Base-by-base conservation (phyloP, 2,888 invertebrate genomes). In the Dioctria rufipes region DNA sequence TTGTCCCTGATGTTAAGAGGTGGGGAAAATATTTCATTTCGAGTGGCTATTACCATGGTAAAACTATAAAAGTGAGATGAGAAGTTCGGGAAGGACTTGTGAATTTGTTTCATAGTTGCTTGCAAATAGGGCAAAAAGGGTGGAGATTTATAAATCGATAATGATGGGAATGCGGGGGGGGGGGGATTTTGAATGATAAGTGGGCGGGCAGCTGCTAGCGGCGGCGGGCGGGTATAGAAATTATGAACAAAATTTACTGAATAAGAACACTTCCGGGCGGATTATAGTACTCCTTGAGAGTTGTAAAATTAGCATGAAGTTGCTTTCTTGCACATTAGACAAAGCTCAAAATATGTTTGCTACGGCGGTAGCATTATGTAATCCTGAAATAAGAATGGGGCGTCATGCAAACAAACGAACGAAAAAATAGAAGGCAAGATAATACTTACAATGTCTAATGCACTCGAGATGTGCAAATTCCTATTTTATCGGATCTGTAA, bases 221-320 rank as follows among this genome's bases (percentile, higher is more conserved):
- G 25, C 25, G 25, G 25, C 25, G 25, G 25, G 25, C 25, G 25
- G 25, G 25, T 25, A n/a, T 67, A 67, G 25, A 67, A 67, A 46
- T 67, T 67, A 46, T 43, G 67, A 43, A 43, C 43, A 67, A 25
- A 67, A 67, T 67, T 67, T 67, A 67, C 13, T 67, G 67, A 67
- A 46, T 46, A 46, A 67, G 67, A 13, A 67, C 13, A n/a, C 43
- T 43, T 67, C 43, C 42, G 46, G 25, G 11, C 43, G 46, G 67
- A 67, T 67, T 67, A 67, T 67, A 42, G 49, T 5, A 9, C 13
- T 67, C 67, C 9, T 67, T 25, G 25, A 25, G 46, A 13, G 46
- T 9, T 46, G 25, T 46, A 43, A 67, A 67, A 67, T 67, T 67
- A 67, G 46, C 67, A 67, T 67, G 67, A 67, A 67, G 42, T 43